These are phyloP conservation scores for Catonia carolina DNA, from an alignment of 2,888 invertebrate genomes.

Conservation along the genomic window DNA sequence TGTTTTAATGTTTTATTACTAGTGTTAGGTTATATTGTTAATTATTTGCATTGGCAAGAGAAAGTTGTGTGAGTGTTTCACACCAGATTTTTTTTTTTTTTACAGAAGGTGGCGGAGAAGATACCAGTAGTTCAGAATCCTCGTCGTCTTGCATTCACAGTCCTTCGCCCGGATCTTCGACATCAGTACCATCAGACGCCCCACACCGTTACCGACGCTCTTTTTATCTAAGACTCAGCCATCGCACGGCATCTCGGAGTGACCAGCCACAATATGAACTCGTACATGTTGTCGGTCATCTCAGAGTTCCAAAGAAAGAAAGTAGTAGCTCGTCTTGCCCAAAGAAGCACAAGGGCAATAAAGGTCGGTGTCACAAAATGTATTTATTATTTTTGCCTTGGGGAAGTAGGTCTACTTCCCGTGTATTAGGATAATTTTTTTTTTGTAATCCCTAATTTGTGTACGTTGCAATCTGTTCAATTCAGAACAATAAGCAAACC, in stretches of 20 bases:
- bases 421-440: too few relatives aligned
- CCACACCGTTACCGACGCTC: slow-evolving; percentile 42
- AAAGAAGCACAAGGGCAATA: slow-evolving; percentile 15
- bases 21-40: too few relatives aligned
- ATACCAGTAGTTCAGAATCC: slow-evolving; percentile 32
- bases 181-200: background rate
- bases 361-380: background rate
- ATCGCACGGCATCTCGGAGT: slow-evolving; percentile 44
- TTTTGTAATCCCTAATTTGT: too few relatives aligned
- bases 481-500: too few relatives aligned
- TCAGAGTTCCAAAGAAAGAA: slow-evolving; percentile 37
- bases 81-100: background rate
- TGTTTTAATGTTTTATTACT: too few relatives aligned
- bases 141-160: background rate
- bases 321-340: background rate
- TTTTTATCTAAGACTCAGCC: slow-evolving; percentile 46
- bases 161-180: background rate
- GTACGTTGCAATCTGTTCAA: too few relatives aligned
- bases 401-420: background rate
- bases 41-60: too few relatives aligned
- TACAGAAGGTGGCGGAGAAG: slow-evolving; percentile 4
- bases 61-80: too few relatives aligned
- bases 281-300: slow-evolving; percentile 45
- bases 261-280: slow-evolving; percentile 48
- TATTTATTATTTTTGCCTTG: background rate